These are phyloP conservation scores for Simalia tracyae DNA, from an alignment of 2,797 vertebrate genomes.

Conservation along the genomic window DNA sequence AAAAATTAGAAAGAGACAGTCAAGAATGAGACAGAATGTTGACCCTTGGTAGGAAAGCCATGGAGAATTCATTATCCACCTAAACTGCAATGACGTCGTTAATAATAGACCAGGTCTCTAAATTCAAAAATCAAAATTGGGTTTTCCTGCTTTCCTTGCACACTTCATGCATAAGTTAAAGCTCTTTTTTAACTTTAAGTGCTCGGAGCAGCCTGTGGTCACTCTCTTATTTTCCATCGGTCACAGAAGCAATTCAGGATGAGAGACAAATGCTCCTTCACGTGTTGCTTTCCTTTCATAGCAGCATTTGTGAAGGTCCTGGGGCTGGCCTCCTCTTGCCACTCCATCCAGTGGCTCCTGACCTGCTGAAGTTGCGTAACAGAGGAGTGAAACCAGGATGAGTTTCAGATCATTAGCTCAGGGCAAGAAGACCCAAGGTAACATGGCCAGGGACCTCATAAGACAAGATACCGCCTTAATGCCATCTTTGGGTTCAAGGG, in stretches of 20 bases:
- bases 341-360: background rate
- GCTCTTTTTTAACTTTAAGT: background rate
- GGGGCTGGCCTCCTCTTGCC: background rate
- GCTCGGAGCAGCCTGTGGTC: background rate
- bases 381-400: background rate
- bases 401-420: no score
- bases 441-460: no score
- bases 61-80: background rate
- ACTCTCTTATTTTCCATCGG: background rate
- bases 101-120: background rate
- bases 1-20: background rate
- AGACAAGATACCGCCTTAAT: no score
- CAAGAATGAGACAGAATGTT: background rate
- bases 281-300: no score
- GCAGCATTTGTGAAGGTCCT: background rate
- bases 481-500: no score
- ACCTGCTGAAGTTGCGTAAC: background rate
- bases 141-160: background rate
- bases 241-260: no score
- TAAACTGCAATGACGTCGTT: background rate
- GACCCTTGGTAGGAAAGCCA: background rate
- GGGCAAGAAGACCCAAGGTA: no score
- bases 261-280: no score
- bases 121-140: background rate
- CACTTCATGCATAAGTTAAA: background rate